Percentiles rank a stretch among this genome's conserved stretches.
Conservation (phyloP, 2,797 vertebrate species). For the Pempheris klunzingeri region DNA sequence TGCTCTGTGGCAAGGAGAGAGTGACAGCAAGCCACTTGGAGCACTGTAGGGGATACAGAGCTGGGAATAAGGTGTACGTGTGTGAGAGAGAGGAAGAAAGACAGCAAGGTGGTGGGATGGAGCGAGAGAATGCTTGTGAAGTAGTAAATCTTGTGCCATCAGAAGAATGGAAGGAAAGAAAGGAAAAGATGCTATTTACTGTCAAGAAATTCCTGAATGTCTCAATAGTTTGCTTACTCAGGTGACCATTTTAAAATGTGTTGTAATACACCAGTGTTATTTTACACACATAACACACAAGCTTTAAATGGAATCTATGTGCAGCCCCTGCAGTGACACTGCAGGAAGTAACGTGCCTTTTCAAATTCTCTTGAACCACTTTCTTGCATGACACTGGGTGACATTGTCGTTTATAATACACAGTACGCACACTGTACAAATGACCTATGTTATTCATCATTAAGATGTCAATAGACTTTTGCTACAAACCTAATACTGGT, state of each 20-base stretch:
- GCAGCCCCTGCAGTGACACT: background rate
- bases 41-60: conserved; percentile 49
- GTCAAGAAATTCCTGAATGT: background rate
- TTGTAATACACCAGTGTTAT: no score
- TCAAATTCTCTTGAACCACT: no score
- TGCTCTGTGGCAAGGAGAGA: conserved; percentile 32
- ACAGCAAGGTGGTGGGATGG: conserved; percentile 18
- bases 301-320: background rate
- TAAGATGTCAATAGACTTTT: no score
- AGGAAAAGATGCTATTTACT: background rate
- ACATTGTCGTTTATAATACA: background rate
- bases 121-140: conserved; percentile 16
- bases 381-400: background rate
- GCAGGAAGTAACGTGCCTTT: background rate
- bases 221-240: background rate
- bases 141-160: conserved; percentile 16
- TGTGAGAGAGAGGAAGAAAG: background rate
- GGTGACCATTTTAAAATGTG: background rate
- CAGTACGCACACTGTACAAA: background rate
- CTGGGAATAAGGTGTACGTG: conserved; percentile 56
- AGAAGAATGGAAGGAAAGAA: background rate
- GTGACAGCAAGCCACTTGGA: conserved; percentile 58
- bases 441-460: no score
- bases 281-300: background rate
- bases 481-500: no score